Base-by-base conservation (phyloP, 2,113 vertebrate genomes). In the Terrapene triunguis region DNA sequence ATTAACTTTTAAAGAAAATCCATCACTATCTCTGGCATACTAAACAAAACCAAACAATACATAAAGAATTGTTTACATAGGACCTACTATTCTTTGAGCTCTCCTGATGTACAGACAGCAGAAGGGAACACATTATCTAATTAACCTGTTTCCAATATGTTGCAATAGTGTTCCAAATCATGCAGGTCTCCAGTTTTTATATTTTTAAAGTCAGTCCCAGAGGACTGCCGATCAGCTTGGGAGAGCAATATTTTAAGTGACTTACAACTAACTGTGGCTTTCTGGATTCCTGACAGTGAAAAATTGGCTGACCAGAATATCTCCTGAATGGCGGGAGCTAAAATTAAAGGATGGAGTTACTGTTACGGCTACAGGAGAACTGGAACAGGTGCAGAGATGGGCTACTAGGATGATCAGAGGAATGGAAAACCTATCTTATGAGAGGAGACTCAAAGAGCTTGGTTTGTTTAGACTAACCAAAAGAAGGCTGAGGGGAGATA, bases 181-280 rank as follows among this genome's bases (percentile, higher is more conserved):
- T 35, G 35, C 14, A 57, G 5, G 38, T 85, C 11, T 44, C 1
- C 12, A 10, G 22, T 48, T 35, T 93, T 95, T 84, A 85, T 92
- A 87, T 83, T 90, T 69, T 87, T 85, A 88, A 86, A 91, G 48
- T 82, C 55, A 84, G 24, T 48, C 84, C 25, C 65, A 93, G 44
- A 29, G 82, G 21, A 81, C 14, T 7, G 82, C 86, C 91, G 80
- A 89, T 93, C 74, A 90, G 21, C 38, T 82, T 42, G 84, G 80
- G 92, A 57, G 88, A 59, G 85, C 78, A 51, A 88, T 84, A 16
- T 91, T 92, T 94, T 86, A 62, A 62, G 13, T 92, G n/a, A 88
- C 44, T 87, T 88, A 84, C 88, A 93, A 88, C 5, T 7, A 59
- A 27, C 3, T 54, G 6, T 35, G 51, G 12, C 72, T 92, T 85